phyloP scores from a whole-genome alignment of 2,888 invertebrate species.

The Amblyjoppa proteus region DNA sequence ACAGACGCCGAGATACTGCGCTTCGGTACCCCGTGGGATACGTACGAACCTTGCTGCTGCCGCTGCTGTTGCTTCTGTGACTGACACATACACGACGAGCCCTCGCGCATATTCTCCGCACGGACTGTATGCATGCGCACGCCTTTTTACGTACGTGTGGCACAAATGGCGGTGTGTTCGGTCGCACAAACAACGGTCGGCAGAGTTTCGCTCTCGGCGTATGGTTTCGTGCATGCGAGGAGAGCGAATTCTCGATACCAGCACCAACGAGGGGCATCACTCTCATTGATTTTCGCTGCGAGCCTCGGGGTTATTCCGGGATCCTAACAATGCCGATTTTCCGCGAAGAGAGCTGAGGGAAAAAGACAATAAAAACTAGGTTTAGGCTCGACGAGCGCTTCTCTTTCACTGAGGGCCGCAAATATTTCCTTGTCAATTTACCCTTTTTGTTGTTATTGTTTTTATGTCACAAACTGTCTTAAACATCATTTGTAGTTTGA shows the following conservation, averaged over 20 bases:
- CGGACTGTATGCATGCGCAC: neutral
- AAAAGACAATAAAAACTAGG: neutral
- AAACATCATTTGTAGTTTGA: too few species aligned
- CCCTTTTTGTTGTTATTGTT: too few species aligned
- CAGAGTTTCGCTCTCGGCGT: conserved; percentile 56
- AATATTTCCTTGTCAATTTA: too few species aligned
- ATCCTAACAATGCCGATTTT: conserved; percentile 43
- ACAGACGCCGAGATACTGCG: conserved; percentile 70
- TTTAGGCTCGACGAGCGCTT: neutral
- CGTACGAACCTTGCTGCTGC: conserved; percentile 70
- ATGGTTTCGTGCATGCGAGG: conserved; percentile 58
- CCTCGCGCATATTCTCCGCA: conserved; percentile 19
- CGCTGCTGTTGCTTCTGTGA: conserved; percentile 55
- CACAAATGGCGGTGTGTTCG: neutral
- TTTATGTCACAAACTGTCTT: too few species aligned
- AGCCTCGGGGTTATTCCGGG: conserved; percentile 55
- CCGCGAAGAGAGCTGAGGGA: neutral
- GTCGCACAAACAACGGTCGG: conserved; percentile 46
- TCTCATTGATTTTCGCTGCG: conserved; percentile 71
- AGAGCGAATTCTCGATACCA: conserved; percentile 65
- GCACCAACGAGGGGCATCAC: conserved; percentile 58
- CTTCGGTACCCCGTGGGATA: conserved; percentile 69
- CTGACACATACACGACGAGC: conserved; percentile 33
- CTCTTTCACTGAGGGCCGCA: too few species aligned
- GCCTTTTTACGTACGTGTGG: conserved; percentile 26